Evolutionary conservation across 2,888 invertebrate species (phyloP), one percentile per base, ranked within the genome.

Genomic region (Cacoxenus indagator): DNA sequence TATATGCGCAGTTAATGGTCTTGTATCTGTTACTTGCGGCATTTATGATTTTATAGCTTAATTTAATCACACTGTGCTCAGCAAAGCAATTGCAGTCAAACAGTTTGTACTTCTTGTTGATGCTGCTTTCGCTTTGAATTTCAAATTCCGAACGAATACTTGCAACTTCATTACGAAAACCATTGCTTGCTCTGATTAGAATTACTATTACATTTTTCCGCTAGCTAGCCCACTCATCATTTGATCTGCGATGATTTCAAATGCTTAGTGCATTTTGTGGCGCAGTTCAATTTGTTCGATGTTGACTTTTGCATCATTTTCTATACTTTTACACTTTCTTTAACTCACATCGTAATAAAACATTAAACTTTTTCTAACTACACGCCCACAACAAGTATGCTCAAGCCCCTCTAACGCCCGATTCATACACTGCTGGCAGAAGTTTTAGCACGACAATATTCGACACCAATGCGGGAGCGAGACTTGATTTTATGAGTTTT

Each of bases 401-500:
- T 37, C 14, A 14, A 37, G 37, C 5, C 9, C 37, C 14, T 37
- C 9, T 37, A 14, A 11, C 9, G 14, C 8, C 9, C 37, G 37
- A n/a, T n/a, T n/a, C 37, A 37, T 37, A 37, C 37, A n/a, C n/a
- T n/a, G n/a, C n/a, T n/a, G n/a, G n/a, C n/a, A n/a, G n/a, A 37
- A 37, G 37, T 37, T 37, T 37, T 14, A 37, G 37, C 14, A 37
- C 14, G 14, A 14, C 37, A 5, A 37, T 22, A 51, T 51, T 51
- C 51, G 51, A 51, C 51, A 19, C 51, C 51, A 22, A 19, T 17
- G 17, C 45, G 45, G 67, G 68, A 17, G 62, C 17, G 59, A 70
- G 81, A 79, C 78, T 79, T 75, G 79, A 76, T 81, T 79, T 81
- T 81, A 79, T 79, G 81, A 79, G 79, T 77, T 74, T 74, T 74